Base-by-base conservation (phyloP, 2,888 invertebrate species). In the Leptopterna dolabrata region DNA sequence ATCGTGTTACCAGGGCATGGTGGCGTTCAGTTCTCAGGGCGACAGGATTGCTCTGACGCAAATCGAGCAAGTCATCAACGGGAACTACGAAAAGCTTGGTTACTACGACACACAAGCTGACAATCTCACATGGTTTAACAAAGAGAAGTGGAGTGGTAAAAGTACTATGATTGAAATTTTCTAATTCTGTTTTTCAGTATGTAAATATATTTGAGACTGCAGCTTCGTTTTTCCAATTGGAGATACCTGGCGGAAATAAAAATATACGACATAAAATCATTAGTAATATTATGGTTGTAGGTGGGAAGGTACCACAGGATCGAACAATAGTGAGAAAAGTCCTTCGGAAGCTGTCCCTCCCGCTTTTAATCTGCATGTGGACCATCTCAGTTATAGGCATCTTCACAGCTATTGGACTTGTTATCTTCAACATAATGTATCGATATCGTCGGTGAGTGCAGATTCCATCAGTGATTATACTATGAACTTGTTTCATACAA, bases 11-110 rank as follows among this genome's bases (percentile, higher is more conserved):
- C 92, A 99, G 99, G 99, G 99, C 76, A 94, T 96, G 91, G 99
- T 99, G 89, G 99, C 98, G 51, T 99, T 99, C 93, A 98, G 98
- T 90, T 98, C 98, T 11, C 97, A 97, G 93, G 99, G 99, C 90
- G 99, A 99, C 93, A 95, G 99, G 90, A 99, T 99, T 91, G 99
- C 99, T 76, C 94, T 98, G 92, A 99, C 99, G 36, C 98, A 99
- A 93, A 98, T 99, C 90, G 99, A 99, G 92, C 99, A 99, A 93
- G 95, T 98, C 93, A 95, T 96, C 89, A 96, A 98, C 92, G 98
- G 99, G 89, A 97, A 96, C 91, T 99, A 99, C 92, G 95, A 96
- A 86, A 96, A 97, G 91, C 93, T 99, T 85, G 99, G 99, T 19
- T 98, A 97, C 92, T 99, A 98, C 92, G 99, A 99, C 92, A 97